Percentiles rank a stretch among this genome's conserved stretches.
Conservation (phyloP, 2,797 vertebrate species). For the Anomalospiza imberbis region DNA sequence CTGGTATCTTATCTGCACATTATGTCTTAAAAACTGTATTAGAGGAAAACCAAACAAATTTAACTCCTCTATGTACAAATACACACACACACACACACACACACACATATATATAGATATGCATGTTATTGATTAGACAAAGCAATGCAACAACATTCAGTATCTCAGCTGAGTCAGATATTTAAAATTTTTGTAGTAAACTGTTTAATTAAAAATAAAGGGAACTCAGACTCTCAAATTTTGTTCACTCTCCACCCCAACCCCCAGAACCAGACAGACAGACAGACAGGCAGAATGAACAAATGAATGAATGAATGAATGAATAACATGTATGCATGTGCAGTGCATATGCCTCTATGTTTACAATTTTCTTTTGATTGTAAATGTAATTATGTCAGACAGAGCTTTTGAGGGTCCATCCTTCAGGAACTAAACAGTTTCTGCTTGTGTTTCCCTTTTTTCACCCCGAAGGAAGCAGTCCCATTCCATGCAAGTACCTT, state of each 20-base stretch:
- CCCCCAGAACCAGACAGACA: background rate
- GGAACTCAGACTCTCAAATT: background rate
- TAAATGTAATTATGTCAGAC: background rate
- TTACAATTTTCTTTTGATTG: background rate
- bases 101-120: background rate
- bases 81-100: rapidly evolving
- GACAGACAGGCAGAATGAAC: background rate
- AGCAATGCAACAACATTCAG: background rate
- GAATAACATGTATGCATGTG: background rate
- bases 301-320: rapidly evolving
- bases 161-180: background rate
- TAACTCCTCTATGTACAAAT: background rate
- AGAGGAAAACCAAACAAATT: background rate
- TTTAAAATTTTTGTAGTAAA: background rate
- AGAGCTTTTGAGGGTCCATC: background rate
- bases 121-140: background rate
- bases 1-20: background rate
- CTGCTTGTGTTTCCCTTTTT: background rate
- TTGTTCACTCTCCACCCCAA: background rate
- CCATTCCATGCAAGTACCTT: background rate
- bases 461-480: background rate
- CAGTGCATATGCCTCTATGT: background rate
- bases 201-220: background rate
- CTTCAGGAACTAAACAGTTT: background rate
- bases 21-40: background rate